Evolutionary conservation across 2,113 vertebrate species (phyloP).

Genomic region (Corythornis madagascariensis): DNA sequence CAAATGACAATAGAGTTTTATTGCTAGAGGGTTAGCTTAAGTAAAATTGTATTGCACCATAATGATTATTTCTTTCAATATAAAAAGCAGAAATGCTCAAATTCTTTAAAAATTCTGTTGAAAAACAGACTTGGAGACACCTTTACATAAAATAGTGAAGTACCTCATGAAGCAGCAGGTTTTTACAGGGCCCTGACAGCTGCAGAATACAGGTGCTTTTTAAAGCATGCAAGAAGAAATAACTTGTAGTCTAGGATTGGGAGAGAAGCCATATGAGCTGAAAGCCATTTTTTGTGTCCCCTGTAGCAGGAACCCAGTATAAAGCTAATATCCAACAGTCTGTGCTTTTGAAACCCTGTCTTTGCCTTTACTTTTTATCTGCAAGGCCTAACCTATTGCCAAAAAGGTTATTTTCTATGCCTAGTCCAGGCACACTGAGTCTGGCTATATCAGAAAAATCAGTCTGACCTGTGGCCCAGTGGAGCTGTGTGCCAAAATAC

Average conservation of each 20-base stretch:
- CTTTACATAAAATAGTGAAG: neutral
- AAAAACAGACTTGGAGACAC: neutral
- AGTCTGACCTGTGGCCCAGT: neutral
- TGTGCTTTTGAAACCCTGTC: neutral
- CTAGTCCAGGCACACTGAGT: neutral
- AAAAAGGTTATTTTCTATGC: neutral
- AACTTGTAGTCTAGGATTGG: neutral
- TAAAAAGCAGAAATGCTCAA: neutral
- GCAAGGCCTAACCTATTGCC: neutral
- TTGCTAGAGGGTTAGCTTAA: neutral
- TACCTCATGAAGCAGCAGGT: neutral
- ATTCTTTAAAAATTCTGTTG: neutral
- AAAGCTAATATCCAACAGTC: neutral
- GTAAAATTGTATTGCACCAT: neutral
- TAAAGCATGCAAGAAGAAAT: neutral
- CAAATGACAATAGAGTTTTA: neutral
- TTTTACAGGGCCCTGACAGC: neutral
- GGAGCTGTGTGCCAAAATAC: neutral
- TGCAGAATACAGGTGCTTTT: neutral
- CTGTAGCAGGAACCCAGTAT: neutral
- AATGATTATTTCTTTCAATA: neutral
- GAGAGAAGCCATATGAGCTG: neutral
- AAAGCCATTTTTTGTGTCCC: neutral
- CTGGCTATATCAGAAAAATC: conserved; percentile 5
- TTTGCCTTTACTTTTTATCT: neutral